phyloP scores from a whole-genome alignment of 1,140 invertebrate species.

The Acyrthosiphon pisum region DNA sequence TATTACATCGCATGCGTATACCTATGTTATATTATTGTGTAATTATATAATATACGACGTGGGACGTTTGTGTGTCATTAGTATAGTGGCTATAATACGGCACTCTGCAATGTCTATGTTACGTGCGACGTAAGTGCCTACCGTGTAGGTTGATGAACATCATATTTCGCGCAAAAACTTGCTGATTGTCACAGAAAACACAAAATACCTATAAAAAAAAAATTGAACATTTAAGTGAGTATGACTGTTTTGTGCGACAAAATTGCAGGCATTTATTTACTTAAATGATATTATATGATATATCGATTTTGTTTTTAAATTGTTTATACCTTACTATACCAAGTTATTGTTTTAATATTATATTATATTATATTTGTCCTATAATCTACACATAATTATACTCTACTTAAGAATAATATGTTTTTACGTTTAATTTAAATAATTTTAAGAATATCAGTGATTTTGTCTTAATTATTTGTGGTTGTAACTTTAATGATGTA shows the following conservation, averaged over 20 bases:
- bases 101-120: background rate
- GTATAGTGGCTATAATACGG: background rate
- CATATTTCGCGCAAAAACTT: background rate
- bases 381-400: slow-evolving; percentile 8
- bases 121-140: background rate
- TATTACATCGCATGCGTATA: too few relatives aligned
- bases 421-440: slow-evolving; percentile 39
- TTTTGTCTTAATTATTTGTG: background rate
- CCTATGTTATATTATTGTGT: too few relatives aligned
- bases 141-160: background rate
- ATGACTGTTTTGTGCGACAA: background rate
- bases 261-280: background rate
- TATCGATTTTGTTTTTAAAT: background rate
- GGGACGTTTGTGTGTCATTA: background rate
- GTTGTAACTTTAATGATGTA: slow-evolving; percentile 30
- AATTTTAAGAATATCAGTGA: slow-evolving; percentile 13
- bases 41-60: background rate
- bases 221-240: background rate
- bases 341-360: slow-evolving; percentile 12
- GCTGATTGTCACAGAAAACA: background rate
- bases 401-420: slow-evolving; percentile 17
- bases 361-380: background rate
- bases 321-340: slow-evolving; percentile 17
- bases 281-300: background rate
- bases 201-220: background rate